Percentiles rank a stretch among this genome's conserved stretches.
Conservation (phyloP, 2,113 vertebrate genomes). For the Saccopteryx bilineata region DNA sequence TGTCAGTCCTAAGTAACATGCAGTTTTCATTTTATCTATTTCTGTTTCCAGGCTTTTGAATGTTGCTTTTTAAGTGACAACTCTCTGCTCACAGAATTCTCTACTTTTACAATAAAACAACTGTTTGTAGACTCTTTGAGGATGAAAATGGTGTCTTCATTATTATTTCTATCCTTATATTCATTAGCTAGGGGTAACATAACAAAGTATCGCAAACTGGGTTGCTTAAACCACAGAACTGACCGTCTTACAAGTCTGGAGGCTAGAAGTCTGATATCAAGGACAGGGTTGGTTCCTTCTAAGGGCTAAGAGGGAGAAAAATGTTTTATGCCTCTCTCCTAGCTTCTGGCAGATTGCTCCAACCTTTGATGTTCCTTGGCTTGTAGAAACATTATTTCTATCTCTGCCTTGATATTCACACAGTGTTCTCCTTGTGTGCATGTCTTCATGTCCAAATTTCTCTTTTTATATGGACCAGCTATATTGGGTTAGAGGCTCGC, state of each 20-base stretch:
- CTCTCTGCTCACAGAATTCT: neutral
- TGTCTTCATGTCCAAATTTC: neutral
- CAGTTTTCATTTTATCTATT: neutral
- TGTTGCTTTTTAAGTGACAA: neutral
- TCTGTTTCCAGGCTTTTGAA: constrained; percentile 24
- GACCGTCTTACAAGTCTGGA: neutral
- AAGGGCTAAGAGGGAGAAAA: neutral
- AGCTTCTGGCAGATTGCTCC: neutral
- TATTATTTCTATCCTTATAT: neutral
- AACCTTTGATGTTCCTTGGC: neutral
- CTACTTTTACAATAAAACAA: neutral
- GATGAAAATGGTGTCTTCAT: neutral
- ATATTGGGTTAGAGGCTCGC: neutral
- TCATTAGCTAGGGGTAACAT: neutral
- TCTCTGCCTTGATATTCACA: neutral
- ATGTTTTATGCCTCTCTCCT: neutral
- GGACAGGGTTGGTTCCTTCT: neutral
- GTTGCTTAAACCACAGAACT: neutral
- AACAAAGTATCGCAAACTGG: neutral
- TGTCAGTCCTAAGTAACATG: neutral
- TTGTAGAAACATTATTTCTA: neutral
- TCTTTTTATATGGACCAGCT: neutral
- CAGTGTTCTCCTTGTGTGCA: neutral
- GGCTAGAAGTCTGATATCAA: neutral
- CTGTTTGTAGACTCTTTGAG: constrained; percentile 12